These are phyloP conservation scores for Pygoscelis antarcticus DNA, from an alignment of 2,113 vertebrate species.

Conservation along the genomic window DNA sequence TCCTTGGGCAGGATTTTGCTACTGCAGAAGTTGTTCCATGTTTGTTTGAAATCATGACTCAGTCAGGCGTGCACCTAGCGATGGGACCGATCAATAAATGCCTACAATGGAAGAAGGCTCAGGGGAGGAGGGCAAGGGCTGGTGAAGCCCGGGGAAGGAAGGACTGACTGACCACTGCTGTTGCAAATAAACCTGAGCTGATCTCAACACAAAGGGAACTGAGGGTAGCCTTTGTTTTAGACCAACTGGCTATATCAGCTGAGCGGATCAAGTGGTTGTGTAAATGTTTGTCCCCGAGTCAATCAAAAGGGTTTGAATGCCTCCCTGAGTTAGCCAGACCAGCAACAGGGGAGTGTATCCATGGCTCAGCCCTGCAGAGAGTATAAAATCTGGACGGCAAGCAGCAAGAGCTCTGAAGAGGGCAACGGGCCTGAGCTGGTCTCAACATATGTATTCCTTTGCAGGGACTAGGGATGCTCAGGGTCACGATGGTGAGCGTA, in stretches of 20 bases:
- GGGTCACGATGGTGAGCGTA: accelerated
- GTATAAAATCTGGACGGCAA: not conserved
- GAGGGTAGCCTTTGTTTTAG: not conserved
- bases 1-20: not conserved
- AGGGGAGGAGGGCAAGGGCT: not conserved
- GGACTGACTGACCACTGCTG: not conserved
- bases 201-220: not conserved
- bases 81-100: not conserved
- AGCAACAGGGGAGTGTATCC: not conserved
- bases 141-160: not conserved
- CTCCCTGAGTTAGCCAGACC: not conserved
- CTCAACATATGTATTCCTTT: not conserved
- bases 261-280: not conserved
- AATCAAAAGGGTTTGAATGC: not conserved
- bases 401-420: not conserved
- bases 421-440: not conserved
- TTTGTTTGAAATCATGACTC: not conserved
- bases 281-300: not conserved
- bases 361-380: not conserved
- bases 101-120: not conserved
- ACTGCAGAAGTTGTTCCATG: not conserved
- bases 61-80: accelerated
- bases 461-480: not conserved
- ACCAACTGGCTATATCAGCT: not conserved
- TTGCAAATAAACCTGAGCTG: not conserved